Conservation (phyloP, 1,140 invertebrate genomes). For the Brachionus rubens region DNA sequence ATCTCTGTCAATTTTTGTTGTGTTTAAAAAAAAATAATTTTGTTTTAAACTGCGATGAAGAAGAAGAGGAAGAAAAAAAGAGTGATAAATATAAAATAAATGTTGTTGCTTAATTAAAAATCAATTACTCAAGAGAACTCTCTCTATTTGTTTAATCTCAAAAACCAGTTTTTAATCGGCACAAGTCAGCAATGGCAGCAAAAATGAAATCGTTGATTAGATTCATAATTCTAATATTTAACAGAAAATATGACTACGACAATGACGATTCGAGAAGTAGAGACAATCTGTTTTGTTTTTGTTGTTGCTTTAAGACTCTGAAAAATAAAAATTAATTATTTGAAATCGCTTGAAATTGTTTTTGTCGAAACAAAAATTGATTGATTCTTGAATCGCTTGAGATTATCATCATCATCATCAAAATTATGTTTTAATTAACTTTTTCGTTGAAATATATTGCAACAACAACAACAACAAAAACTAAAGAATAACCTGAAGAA, state of each 20-base stretch:
- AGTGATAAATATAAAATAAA: conserved; percentile 31
- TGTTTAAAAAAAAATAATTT: too few species aligned
- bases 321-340: conserved; percentile 21
- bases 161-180: background rate
- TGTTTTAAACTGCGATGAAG: too few species aligned
- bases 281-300: conserved; percentile 34
- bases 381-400: background rate
- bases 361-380: conserved; percentile 33
- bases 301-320: background rate
- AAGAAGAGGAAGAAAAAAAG: too few species aligned
- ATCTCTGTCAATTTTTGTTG: too few species aligned
- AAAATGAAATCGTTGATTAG: conserved; percentile 3
- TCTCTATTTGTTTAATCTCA: background rate
- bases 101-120: conserved; percentile 42
- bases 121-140: conserved; percentile 24
- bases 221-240: background rate
- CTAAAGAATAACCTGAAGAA: conserved; percentile 33
- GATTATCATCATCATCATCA: background rate
- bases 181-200: background rate
- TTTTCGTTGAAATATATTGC: background rate
- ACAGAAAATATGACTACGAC: background rate
- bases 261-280: background rate
- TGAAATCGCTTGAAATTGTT: conserved; percentile 27
- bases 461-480: too few species aligned
- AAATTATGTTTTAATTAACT: conserved; percentile 42